Conservation (phyloP, 2,113 vertebrate genomes). For the Burhinus bistriatus region DNA sequence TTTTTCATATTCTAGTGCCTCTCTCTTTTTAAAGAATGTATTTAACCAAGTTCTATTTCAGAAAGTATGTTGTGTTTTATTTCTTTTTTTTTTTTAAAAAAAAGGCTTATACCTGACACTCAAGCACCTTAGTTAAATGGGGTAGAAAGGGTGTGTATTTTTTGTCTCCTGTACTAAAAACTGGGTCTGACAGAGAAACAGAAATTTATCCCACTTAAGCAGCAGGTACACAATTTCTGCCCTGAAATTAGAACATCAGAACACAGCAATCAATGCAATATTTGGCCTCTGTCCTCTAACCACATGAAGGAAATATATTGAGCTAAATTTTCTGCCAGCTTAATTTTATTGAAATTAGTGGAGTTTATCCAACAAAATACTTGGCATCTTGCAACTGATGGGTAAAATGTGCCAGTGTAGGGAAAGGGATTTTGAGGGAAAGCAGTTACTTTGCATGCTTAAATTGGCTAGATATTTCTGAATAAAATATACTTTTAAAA, state of each 20-base stretch:
- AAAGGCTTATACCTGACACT: neutral
- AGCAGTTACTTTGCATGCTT: neutral
- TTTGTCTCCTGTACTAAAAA: neutral
- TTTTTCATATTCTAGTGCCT: constrained; percentile 7
- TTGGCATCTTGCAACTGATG: constrained; percentile 28
- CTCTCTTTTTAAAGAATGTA: neutral
- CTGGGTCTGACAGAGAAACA: neutral
- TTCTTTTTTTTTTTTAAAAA: neutral
- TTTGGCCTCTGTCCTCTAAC: constrained; percentile 33
- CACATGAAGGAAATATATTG: constrained; percentile 45
- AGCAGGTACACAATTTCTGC: constrained; percentile 5
- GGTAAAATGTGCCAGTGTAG: constrained; percentile 27
- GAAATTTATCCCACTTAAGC: constrained; percentile 12
- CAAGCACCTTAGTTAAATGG: neutral
- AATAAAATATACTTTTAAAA: constrained; percentile 65
- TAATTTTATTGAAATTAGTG: constrained; percentile 63
- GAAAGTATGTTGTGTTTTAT: neutral
- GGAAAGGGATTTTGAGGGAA: neutral
- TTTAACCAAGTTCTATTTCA: neutral
- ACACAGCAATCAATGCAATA: constrained; percentile 2
- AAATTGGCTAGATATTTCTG: constrained; percentile 66
- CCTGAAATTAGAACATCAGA: constrained; percentile 52
- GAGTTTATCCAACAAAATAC: constrained; percentile 49
- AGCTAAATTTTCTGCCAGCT: constrained; percentile 37
- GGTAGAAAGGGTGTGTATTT: neutral